Evolutionary conservation across 2,113 vertebrate species (phyloP).

Genomic region (Thamnaconus septentrionalis): DNA sequence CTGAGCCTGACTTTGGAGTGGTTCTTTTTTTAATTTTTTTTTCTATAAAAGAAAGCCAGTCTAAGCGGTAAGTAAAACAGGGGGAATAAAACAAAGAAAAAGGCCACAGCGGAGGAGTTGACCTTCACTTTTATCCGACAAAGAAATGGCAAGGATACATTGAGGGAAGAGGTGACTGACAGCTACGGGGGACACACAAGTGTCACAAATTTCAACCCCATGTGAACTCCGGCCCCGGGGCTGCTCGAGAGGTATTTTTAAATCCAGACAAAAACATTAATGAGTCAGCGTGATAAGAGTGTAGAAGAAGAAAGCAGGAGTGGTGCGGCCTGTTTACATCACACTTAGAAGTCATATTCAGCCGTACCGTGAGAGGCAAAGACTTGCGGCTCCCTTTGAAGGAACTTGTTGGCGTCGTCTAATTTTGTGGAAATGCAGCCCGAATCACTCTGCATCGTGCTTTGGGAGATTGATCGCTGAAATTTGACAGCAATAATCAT

Average conservation of each 20-base stretch:
- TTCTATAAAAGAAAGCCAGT: no score
- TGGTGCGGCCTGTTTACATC: neutral
- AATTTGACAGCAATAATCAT: no score
- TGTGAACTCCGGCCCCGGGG: neutral
- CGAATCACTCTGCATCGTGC: neutral
- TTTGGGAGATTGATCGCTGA: no score
- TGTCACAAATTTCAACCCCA: neutral
- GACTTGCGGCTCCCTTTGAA: neutral
- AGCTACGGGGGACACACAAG: conserved; percentile 1
- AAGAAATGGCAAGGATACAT: no score
- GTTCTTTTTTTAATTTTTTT: no score
- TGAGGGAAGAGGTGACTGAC: conserved; percentile 5
- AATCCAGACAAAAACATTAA: conserved; percentile 10
- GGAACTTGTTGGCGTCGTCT: neutral
- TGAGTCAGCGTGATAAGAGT: conserved; percentile 6
- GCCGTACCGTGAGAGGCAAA: neutral
- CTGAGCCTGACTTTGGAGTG: no score
- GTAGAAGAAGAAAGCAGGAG: conserved; percentile 14
- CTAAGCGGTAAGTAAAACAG: no score
- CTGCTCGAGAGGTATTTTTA: conserved; percentile 18
- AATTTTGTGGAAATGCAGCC: neutral
- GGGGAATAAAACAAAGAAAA: no score
- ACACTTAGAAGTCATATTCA: conserved; percentile 3
- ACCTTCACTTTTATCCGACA: no score
- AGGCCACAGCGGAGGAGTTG: no score